These are phyloP conservation scores for Ceraclea dissimilis DNA, from an alignment of 2,888 invertebrate species.

Conservation along the genomic window DNA sequence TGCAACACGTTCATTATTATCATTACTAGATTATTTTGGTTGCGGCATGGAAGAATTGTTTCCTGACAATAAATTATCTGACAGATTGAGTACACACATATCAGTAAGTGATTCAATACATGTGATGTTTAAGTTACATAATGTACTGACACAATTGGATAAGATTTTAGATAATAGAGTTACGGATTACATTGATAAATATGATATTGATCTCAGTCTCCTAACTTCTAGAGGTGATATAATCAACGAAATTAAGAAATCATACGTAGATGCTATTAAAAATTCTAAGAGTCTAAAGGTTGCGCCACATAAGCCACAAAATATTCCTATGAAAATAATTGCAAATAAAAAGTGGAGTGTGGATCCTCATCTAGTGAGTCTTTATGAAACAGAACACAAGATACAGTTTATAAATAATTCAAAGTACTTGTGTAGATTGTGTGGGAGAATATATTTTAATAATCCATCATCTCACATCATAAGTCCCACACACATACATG, in stretches of 20 bases:
- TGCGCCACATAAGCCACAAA: neutral
- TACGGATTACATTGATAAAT: neutral
- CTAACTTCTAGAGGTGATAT: neutral
- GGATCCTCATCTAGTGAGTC: neutral
- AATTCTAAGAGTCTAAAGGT: neutral
- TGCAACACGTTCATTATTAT: slow-evolving; percentile 1
- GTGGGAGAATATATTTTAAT: neutral
- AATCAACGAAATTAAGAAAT: neutral
- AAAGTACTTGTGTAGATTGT: slow-evolving; percentile 5
- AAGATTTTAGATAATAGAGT: slow-evolving; percentile 8
- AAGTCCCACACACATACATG: slow-evolving; percentile 7
- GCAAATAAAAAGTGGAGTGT: slow-evolving; percentile 1
- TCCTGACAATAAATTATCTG: neutral
- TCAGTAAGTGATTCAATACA: slow-evolving; percentile 4
- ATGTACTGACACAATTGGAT: slow-evolving; percentile 8
- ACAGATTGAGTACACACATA: neutral
- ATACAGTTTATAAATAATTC: slow-evolving; percentile 7
- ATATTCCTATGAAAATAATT: neutral
- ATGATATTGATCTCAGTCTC: neutral
- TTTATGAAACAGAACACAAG: slow-evolving; percentile 6
- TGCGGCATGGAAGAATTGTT: slow-evolving; percentile 4
- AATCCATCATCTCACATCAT: slow-evolving; percentile 9
- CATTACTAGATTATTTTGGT: slow-evolving; percentile 1
- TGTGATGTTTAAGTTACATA: slow-evolving; percentile 7
- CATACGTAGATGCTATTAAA: neutral